These are phyloP conservation scores for Himalopsyche anomala DNA, from an alignment of 2,888 invertebrate species.

Conservation along the genomic window DNA sequence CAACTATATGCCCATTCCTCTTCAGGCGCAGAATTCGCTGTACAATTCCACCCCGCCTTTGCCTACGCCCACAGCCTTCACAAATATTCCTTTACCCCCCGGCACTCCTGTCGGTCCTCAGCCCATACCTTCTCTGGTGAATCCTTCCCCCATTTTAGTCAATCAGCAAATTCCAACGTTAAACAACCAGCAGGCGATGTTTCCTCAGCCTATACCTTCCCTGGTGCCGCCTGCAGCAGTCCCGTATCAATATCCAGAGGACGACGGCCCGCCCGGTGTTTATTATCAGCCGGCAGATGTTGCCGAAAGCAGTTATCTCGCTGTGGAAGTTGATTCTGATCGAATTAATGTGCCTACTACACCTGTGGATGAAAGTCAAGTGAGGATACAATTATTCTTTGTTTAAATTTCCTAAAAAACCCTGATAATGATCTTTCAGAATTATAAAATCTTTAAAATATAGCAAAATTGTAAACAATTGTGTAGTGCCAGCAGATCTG, in stretches of 20 bases:
- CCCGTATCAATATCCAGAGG: slow-evolving; percentile 67
- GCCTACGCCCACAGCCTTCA: slow-evolving; percentile 48
- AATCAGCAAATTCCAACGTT: background rate
- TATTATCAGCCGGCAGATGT: background rate
- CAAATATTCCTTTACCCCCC: slow-evolving; percentile 61
- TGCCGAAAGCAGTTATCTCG: background rate
- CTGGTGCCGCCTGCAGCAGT: slow-evolving; percentile 67
- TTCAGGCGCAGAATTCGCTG: slow-evolving; percentile 48
- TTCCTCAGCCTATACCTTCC: slow-evolving; percentile 59
- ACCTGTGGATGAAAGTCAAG: slow-evolving; percentile 22
- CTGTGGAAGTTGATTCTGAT: background rate
- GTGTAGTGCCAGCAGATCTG: too few species aligned
- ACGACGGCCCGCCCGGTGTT: slow-evolving; percentile 9
- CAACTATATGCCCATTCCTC: slow-evolving; percentile 56
- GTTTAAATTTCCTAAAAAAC: too few species aligned
- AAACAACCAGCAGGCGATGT: slow-evolving; percentile 46
- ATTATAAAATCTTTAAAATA: too few species aligned
- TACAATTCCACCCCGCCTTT: slow-evolving; percentile 50
- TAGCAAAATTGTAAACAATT: too few species aligned
- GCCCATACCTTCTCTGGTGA: slow-evolving; percentile 58
- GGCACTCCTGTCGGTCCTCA: slow-evolving; percentile 49
- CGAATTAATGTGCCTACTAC: background rate
- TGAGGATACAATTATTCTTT: background rate
- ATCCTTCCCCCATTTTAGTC: slow-evolving; percentile 60
- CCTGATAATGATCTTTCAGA: too few species aligned